phyloP scores from a whole-genome alignment of 2,113 vertebrate genomes.

The Setophaga coronata region DNA sequence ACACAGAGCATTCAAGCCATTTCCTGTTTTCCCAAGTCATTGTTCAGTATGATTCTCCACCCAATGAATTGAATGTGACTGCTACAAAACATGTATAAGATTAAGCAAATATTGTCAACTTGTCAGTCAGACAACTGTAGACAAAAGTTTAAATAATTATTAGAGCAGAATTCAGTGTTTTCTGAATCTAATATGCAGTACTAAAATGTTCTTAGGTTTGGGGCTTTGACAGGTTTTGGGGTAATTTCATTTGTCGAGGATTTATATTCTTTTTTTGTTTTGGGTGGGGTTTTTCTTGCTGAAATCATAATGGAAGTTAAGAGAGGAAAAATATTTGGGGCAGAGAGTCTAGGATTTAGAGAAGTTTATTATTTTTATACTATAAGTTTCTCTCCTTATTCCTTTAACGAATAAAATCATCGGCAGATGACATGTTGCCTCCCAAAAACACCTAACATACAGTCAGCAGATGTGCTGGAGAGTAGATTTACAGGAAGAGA shows the following conservation, averaged over 20 bases:
- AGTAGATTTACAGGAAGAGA: not conserved
- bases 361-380: not conserved
- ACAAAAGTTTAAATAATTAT: not conserved
- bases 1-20: not conserved
- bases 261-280: not conserved
- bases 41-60: not conserved
- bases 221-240: fast-evolving
- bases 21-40: not conserved
- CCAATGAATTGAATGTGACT: not conserved
- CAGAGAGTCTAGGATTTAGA: fast-evolving
- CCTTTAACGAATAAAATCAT: not conserved
- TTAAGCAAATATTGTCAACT: not conserved
- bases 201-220: not conserved
- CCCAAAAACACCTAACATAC: not conserved
- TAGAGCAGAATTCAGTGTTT: not conserved
- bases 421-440: not conserved
- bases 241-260: not conserved
- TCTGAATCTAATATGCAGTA: not conserved
- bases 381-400: not conserved
- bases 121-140: not conserved
- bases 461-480: not conserved
- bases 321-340: not conserved
- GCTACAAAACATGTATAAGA: not conserved
- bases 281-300: fast-evolving
- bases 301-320: not conserved